Evolutionary conservation across 1,140 invertebrate genomes (phyloP), one percentile per base, ranked within the genome.

Genomic region (Caenorhabditis remanei): DNA sequence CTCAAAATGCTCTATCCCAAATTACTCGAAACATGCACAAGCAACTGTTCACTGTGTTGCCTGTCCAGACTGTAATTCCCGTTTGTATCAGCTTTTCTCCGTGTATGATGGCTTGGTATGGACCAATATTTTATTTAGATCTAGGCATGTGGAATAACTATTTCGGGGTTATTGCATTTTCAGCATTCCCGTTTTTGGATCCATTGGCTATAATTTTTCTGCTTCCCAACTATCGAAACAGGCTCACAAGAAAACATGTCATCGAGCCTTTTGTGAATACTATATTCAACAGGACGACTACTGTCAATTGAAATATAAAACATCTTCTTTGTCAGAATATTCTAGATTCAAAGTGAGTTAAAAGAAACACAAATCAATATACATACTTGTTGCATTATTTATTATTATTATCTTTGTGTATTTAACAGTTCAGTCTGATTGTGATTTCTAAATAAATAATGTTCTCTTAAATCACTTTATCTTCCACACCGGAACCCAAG

Each of bases 61-160:
- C 41, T 16, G 41, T 46, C 9, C 65, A 67, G 43, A 67, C 65
- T 16, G 14, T 41, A 7, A 67, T 67, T 19, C 65, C 65, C 4
- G 16, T 67, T 6, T 67, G 40, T 19, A 46, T 46, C 40, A 67
- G 65, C 19, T 67, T 67, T 16, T 46, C 41, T 16, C 65, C 65
- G 0, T 43, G 40, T 67, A 46, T 67, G 40, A 43, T 67, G 9
- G 65, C 65, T 19, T 67, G 65, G 65, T 67, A 67, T 43, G 65
- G 40, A 46, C 65, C 65, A 19, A 43, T 67, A 13, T 16, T 67
- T 19, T 43, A 19, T 3, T 19, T 67, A 13, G 41, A 67, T n/a
- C n/a, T n/a, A n/a, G n/a, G n/a, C n/a, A n/a, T n/a, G n/a, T n/a
- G n/a, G n/a, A n/a, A n/a, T n/a, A 67, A 67, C 43, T 67, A 67